phyloP scores from a whole-genome alignment of 1,140 invertebrate genomes.

The Drosophila littoralis region DNA sequence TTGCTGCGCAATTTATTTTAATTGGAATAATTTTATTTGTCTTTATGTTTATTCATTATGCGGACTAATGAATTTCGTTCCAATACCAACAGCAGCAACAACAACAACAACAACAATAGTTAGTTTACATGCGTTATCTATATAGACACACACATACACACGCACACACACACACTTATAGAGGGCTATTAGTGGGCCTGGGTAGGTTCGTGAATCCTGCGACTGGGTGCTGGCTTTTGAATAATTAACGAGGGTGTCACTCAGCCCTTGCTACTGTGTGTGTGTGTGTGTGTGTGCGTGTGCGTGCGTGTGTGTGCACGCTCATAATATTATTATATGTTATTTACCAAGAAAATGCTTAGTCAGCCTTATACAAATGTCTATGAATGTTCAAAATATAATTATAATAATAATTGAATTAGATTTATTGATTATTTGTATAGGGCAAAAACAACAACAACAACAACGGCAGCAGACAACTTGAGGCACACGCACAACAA shows the following conservation, averaged over 20 bases:
- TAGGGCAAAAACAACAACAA: constrained; percentile 56
- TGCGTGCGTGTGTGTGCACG: constrained; percentile 39
- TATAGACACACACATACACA: constrained; percentile 24
- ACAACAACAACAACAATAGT: constrained; percentile 39
- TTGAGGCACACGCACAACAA: constrained; percentile 27
- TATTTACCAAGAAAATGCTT: constrained; percentile 83
- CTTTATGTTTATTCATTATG: constrained; percentile 84
- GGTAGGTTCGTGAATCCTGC: constrained; percentile 53
- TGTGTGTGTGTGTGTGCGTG: constrained; percentile 1
- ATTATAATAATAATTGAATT: constrained; percentile 83
- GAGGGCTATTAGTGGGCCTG: constrained; percentile 41
- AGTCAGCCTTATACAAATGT: constrained; percentile 83
- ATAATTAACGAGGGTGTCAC: constrained; percentile 80
- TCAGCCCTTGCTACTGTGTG: constrained; percentile 59
- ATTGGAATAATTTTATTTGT: constrained; percentile 84
- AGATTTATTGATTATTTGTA: constrained; percentile 83
- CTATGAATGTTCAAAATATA: constrained; percentile 83
- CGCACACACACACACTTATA: constrained; percentile 13
- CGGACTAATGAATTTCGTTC: constrained; percentile 77
- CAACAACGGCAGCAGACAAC: constrained; percentile 38
- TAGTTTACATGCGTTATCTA: constrained; percentile 52
- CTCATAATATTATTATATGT: constrained; percentile 82
- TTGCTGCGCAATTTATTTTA: constrained; percentile 83
- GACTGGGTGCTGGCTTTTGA: constrained; percentile 77
- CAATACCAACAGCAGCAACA: constrained; percentile 51